Evolutionary conservation across 2,113 vertebrate species (phyloP), one percentile per base, ranked within the genome.

Genomic region (Diadophis punctatus): DNA sequence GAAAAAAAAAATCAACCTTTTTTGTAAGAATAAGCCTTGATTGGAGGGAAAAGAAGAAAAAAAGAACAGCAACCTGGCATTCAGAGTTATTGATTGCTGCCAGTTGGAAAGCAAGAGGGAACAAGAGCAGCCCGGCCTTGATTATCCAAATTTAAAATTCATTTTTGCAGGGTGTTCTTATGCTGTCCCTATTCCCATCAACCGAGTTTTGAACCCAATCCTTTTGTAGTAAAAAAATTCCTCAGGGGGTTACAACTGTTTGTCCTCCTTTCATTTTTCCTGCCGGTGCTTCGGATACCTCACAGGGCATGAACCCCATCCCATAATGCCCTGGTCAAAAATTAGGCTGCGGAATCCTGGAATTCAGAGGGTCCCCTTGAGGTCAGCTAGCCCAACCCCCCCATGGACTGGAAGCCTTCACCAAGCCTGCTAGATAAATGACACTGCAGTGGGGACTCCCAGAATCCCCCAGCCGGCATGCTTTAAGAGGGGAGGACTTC

Each of bases 51-150:
- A 56, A 8, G 11, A 52, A 87, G 27, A 5, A 51, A 49, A 2
- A 23, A 27, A 7, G 2, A 43, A 43, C 20, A 48, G 25, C 1
- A 20, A 12, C 2, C 5, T 1, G 49, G 48, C 14, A 3, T 87
- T 34, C 49, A n/a, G 2, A 20, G 3, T 16, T 74, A 2, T 9
- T n/a, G 8, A 87, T 18, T 87, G 14, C 27, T 51, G 12, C 27
- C 12, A 16, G 14, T 34, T 52, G 14, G 49, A 18, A 52, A 52
- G 27, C 30, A 18, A 4, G 0, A 16, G 2, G 14, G 12, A 49
- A 30, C 12, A n/a, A 18, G 1, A 18, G 0, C 2, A n/a, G 30
- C 7, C 2, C 4, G 2, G 30, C 30, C 27, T 3, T 3, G 27
- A 18, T n/a, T 8, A 16, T 18, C 27, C n/a, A 20, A 27, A 49